These are phyloP conservation scores for Junonia oenone DNA, from an alignment of 2,888 invertebrate genomes.

Conservation along the genomic window DNA sequence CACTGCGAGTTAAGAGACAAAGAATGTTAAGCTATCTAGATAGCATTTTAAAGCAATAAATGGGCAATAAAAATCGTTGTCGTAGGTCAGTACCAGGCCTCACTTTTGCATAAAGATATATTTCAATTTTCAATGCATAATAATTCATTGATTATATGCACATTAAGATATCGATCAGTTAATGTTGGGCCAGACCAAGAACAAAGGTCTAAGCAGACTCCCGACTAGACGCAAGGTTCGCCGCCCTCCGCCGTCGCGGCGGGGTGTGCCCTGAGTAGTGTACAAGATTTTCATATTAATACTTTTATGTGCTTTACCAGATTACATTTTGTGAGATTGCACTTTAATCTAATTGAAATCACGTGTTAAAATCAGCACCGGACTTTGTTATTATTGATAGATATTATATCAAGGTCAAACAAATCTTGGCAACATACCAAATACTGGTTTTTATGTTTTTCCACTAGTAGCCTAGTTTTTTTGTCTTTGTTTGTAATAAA, in stretches of 20 bases:
- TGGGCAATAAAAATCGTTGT: no score
- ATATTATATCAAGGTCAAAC: neutral
- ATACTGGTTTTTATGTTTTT: neutral
- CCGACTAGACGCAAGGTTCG: slow-evolving; percentile 19
- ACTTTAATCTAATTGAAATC: no score
- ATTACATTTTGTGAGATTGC: no score
- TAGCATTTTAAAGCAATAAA: no score
- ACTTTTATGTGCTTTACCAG: neutral
- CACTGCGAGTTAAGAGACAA: no score
- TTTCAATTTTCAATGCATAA: no score
- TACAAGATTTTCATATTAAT: neutral
- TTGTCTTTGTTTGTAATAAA: neutral
- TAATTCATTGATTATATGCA: neutral
- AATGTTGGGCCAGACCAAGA: slow-evolving; percentile 2
- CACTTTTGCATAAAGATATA: no score
- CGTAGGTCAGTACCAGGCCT: no score
- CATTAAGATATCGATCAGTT: neutral
- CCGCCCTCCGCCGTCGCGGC: slow-evolving; percentile 14
- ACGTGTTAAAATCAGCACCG: neutral
- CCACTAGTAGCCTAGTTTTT: neutral
- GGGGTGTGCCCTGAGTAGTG: slow-evolving; percentile 1
- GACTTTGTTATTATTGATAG: neutral
- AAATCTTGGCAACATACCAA: neutral
- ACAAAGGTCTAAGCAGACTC: slow-evolving; percentile 22
- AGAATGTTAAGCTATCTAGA: no score